Evolutionary conservation across 2,888 invertebrate genomes (phyloP).

Genomic region (Cyrtodaria siliqua): DNA sequence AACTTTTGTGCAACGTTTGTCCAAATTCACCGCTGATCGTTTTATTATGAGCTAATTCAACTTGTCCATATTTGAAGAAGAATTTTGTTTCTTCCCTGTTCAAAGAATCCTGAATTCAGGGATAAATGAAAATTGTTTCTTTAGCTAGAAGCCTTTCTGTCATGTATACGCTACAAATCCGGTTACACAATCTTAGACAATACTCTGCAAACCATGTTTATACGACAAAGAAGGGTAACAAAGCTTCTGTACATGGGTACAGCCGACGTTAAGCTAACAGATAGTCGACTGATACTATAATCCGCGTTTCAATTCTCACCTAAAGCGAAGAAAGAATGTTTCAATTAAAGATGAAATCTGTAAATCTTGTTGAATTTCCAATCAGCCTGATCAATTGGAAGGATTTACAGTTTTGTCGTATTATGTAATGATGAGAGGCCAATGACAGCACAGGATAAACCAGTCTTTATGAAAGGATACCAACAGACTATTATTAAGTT

Average conservation of each 20-base stretch:
- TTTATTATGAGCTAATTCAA: conserved; percentile 26
- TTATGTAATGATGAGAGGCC: too few species aligned
- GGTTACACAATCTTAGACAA: conserved; percentile 43
- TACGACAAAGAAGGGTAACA: conserved; percentile 13
- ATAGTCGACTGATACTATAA: conserved; percentile 49
- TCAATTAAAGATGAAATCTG: conserved; percentile 12
- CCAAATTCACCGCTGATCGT: conserved; percentile 6
- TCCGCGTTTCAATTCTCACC: conserved; percentile 41
- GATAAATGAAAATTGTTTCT: conserved; percentile 36
- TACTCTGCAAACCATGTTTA: conserved; percentile 14
- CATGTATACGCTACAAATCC: conserved; percentile 34
- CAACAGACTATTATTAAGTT: too few species aligned
- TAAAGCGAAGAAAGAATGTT: conserved; percentile 42
- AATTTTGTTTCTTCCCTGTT: conserved; percentile 35
- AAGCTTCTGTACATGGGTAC: conserved; percentile 2
- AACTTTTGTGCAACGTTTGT: conserved; percentile 27
- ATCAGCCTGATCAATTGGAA: too few species aligned
- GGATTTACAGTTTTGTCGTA: too few species aligned
- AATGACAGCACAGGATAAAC: too few species aligned
- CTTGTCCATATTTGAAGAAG: conserved; percentile 46
- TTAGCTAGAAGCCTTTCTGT: conserved; percentile 14
- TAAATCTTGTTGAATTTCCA: background rate
- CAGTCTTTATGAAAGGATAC: too few species aligned
- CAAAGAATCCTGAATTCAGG: conserved; percentile 37
- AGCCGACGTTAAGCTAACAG: conserved; percentile 28